Evolutionary conservation across 2,113 vertebrate genomes (phyloP).

Genomic region (Isurus oxyrinchus): DNA sequence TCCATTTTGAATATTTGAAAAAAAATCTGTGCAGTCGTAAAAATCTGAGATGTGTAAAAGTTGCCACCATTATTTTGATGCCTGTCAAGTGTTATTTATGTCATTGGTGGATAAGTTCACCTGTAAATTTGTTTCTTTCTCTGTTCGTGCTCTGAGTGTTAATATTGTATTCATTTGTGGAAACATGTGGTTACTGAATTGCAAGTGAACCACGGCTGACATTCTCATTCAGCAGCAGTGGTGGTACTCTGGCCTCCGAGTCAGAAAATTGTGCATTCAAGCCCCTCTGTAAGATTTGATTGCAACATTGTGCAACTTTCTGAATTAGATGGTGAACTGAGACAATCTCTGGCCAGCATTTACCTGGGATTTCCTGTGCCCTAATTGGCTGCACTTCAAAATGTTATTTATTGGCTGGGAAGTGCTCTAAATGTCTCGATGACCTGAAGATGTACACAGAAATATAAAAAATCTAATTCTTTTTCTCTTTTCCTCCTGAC

Average conservation of each 20-base stretch:
- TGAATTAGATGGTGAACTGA: neutral
- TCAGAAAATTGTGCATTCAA: neutral
- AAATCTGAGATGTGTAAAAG: neutral
- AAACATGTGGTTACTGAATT: neutral
- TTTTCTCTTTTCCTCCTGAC: neutral
- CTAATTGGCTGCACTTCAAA: neutral
- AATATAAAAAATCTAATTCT: neutral
- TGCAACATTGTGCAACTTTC: neutral
- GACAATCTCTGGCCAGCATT: neutral
- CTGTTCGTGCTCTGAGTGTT: neutral
- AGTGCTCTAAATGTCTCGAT: neutral
- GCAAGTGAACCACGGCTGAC: neutral
- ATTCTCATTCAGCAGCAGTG: neutral
- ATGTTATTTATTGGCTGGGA: neutral
- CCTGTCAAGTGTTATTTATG: neutral
- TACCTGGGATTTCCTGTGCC: neutral
- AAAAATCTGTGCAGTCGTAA: neutral
- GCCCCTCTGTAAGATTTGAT: neutral
- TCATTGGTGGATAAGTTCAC: neutral
- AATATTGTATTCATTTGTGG: neutral
- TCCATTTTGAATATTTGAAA: neutral
- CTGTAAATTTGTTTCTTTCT: neutral
- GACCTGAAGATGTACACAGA: neutral
- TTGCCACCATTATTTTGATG: neutral
- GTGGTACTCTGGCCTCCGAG: neutral